Conservation (phyloP, 2,888 invertebrate species). For the Drosophila nr. medialis region DNA sequence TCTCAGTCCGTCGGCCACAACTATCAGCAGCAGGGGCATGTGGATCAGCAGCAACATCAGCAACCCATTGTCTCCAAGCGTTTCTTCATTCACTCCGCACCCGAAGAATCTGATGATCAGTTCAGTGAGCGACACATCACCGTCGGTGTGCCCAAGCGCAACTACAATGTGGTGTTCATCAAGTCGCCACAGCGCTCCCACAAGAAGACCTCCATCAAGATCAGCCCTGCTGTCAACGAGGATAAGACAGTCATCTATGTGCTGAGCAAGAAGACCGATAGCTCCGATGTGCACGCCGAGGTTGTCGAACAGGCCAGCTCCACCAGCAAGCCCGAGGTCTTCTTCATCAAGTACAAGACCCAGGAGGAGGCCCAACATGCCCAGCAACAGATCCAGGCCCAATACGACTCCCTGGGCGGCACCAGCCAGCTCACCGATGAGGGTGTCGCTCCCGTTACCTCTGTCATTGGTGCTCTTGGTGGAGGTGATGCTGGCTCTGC, state of each 20-base stretch:
- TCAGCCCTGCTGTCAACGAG: conserved; percentile 82
- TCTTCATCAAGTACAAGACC: conserved; percentile 85
- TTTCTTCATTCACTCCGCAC: conserved; percentile 84
- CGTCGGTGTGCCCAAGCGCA: conserved; percentile 83
- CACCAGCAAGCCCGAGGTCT: conserved; percentile 84
- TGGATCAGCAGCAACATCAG: conserved; percentile 64
- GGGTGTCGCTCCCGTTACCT: conserved; percentile 83
- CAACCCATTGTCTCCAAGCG: conserved; percentile 82
- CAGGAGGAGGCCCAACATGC: conserved; percentile 84
- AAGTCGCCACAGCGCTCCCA: conserved; percentile 82
- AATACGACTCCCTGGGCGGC: conserved; percentile 84
- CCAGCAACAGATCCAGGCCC: conserved; percentile 84
- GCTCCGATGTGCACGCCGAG: conserved; percentile 81
- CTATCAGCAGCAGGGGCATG: conserved; percentile 55
- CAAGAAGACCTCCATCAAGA: conserved; percentile 81
- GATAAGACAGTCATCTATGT: conserved; percentile 85
- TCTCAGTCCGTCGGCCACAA: conserved; percentile 20
- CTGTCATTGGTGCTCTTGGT: conserved; percentile 83
- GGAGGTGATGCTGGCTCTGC: conserved; percentile 49
- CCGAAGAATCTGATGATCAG: conserved; percentile 83
- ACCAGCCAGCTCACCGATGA: conserved; percentile 83
- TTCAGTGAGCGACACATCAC: conserved; percentile 82
- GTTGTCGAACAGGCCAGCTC: conserved; percentile 81
- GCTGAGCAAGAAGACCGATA: conserved; percentile 83
- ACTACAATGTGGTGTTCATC: conserved; percentile 84